phyloP scores from a whole-genome alignment of 2,888 invertebrate species.

The Drosophila acutilabella region DNA sequence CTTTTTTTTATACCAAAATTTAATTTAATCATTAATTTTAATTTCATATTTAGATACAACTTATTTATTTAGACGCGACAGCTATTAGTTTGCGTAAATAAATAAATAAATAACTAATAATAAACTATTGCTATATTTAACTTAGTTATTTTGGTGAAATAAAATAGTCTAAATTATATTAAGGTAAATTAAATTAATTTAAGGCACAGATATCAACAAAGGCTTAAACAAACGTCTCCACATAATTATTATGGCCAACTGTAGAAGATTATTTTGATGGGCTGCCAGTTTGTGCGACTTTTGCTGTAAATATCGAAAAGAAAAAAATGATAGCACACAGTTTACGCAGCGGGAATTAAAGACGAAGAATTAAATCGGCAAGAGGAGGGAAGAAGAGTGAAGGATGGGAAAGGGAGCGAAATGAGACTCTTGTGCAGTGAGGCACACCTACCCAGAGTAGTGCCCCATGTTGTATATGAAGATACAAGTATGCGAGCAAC shows the following conservation, averaged over 20 bases:
- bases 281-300: constrained; percentile 55
- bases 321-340: constrained; percentile 64
- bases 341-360: constrained; percentile 42
- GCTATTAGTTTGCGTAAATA: no score
- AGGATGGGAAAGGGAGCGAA: constrained; percentile 8
- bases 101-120: no score
- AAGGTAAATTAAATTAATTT: not conserved
- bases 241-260: constrained; percentile 31
- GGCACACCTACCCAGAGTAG: constrained; percentile 48
- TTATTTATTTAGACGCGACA: no score
- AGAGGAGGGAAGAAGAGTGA: not conserved
- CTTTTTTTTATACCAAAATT: no score
- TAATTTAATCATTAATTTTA: no score
- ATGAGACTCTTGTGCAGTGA: constrained; percentile 17
- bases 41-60: no score
- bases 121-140: not conserved
- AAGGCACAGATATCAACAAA: not conserved
- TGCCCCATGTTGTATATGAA: constrained; percentile 26
- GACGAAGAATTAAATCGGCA: not conserved
- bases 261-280: constrained; percentile 69
- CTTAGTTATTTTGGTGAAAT: not conserved
- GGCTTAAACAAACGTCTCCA: constrained; percentile 22
- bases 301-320: constrained; percentile 67
- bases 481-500: constrained; percentile 54
- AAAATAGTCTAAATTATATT: not conserved